phyloP scores from a whole-genome alignment of 2,113 vertebrate genomes.

The Podiceps cristatus region DNA sequence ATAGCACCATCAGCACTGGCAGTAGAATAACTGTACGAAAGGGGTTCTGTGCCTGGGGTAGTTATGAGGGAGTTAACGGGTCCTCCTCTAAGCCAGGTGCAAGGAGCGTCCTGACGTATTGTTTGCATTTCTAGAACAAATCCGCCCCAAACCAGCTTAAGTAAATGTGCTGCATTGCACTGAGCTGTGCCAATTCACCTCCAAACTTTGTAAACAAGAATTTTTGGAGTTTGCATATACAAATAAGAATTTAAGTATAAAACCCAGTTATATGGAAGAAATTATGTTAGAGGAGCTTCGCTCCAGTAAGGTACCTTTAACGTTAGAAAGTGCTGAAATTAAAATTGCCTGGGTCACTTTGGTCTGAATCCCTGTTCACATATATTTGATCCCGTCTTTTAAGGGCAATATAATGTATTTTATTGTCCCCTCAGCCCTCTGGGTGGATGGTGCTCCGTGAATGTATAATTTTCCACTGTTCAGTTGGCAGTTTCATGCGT shows the following conservation, averaged over 20 bases:
- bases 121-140: conserved; percentile 9
- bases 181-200: neutral
- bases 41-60: neutral
- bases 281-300: neutral
- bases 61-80: neutral
- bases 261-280: neutral
- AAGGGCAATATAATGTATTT: neutral
- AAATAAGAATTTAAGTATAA: neutral
- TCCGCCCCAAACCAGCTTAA: fast-evolving
- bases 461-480: conserved; percentile 15
- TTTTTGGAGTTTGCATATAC: neutral
- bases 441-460: neutral
- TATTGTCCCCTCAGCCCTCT: neutral
- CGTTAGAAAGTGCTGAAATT: neutral
- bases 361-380: neutral
- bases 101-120: neutral
- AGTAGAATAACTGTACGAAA: neutral
- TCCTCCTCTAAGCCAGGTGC: neutral
- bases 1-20: neutral
- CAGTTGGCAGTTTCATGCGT: neutral
- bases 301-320: neutral
- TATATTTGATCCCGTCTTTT: neutral
- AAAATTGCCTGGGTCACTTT: neutral
- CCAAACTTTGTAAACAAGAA: neutral
- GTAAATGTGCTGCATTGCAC: neutral